Percentiles rank a stretch among this genome's conserved stretches.
Evolutionary conservation across 2,113 vertebrate genomes (phyloP).

Genomic region (Rynchops niger): DNA sequence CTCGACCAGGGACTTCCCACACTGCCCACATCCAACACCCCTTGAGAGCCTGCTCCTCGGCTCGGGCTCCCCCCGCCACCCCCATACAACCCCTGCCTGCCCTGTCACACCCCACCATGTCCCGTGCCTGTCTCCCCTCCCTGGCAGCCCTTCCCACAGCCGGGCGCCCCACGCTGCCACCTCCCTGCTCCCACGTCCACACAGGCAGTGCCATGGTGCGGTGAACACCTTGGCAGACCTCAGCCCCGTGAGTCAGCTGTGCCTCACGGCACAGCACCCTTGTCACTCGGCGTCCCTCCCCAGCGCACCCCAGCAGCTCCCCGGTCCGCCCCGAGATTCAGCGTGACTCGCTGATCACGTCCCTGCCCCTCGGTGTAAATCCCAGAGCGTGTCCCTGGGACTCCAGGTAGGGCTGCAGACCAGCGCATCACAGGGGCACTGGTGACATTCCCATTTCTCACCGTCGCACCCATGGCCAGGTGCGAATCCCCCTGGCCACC

Average conservation of each 20-base stretch:
- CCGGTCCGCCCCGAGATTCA: not conserved
- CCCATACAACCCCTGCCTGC: too few species aligned
- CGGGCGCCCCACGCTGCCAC: rapidly evolving
- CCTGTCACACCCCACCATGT: not conserved
- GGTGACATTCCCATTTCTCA: too few species aligned
- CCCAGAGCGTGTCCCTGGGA: not conserved
- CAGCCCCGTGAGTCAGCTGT: not conserved
- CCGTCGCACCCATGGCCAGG: not conserved
- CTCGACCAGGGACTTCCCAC: not conserved
- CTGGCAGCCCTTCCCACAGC: not conserved
- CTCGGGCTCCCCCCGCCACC: not conserved
- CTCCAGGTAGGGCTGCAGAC: not conserved
- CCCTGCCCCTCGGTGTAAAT: not conserved
- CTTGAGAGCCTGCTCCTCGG: not conserved
- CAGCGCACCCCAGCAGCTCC: not conserved
- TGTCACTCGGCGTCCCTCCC: not conserved
- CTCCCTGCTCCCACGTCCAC: not conserved
- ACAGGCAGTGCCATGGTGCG: not conserved
- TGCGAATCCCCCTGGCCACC: rapidly evolving
- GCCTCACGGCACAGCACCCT: not conserved
- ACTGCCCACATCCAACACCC: too few species aligned
- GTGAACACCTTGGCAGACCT: not conserved
- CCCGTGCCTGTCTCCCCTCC: rapidly evolving
- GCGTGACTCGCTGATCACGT: rapidly evolving
- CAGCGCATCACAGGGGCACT: too few species aligned